Percentiles rank a stretch among this genome's conserved stretches.
phyloP scores from a whole-genome alignment of 2,797 vertebrate species.

The Eutrigla gurnardus region DNA sequence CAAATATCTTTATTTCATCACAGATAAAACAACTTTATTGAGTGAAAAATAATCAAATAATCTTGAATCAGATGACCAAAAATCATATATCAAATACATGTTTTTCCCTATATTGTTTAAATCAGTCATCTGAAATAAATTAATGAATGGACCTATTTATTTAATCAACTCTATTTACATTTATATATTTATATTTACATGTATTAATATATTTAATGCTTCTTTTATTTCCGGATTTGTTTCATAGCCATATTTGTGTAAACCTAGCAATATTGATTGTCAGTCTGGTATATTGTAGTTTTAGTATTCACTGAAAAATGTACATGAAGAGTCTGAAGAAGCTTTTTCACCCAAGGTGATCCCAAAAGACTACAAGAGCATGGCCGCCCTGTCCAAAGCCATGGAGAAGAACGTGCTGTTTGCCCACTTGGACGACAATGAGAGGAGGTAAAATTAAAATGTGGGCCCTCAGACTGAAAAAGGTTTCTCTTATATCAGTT shows the following conservation, averaged over 20 bases:
- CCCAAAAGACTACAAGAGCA: slow-evolving; percentile 95
- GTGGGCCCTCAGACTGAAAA: no score
- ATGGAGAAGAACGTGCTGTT: slow-evolving; percentile 95
- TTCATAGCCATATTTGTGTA: neutral
- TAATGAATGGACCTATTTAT: no score
- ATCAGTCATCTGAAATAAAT: no score
- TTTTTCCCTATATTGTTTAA: no score
- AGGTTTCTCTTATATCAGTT: no score
- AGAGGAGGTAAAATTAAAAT: slow-evolving; percentile 86
- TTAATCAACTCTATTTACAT: neutral
- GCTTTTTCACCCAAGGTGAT: slow-evolving; percentile 85
- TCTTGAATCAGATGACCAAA: no score
- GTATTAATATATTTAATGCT: neutral
- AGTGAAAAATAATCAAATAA: no score
- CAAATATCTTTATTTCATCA: no score
- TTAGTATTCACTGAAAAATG: neutral
- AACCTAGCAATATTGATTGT: no score
- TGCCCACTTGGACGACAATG: slow-evolving; percentile 93
- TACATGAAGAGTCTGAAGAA: neutral
- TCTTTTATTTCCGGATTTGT: neutral
- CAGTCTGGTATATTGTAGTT: neutral
- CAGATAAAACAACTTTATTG: no score
- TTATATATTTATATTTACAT: neutral
- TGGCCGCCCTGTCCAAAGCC: slow-evolving; percentile 93
- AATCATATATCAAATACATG: no score